A percentile compares a stretch with the other conserved stretches of the same genome.
Conservation (phyloP, 2,113 vertebrate species). For the Rhabdomys dilectus region DNA sequence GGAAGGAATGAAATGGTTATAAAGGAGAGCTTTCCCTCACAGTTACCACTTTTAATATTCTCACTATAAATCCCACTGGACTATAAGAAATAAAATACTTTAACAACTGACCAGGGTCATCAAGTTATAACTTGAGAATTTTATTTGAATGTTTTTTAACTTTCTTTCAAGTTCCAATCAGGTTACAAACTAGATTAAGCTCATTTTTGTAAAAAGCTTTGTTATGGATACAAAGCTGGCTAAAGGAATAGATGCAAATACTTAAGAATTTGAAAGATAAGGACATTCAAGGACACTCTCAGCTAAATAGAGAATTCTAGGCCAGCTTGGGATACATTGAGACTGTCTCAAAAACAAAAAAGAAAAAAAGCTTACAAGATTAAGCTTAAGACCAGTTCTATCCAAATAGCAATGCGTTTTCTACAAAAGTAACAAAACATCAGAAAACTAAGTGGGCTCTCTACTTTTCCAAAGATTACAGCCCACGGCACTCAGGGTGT, state of each 20-base stretch:
- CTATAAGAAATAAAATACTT: neutral
- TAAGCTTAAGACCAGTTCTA: neutral
- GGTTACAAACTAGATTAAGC: neutral
- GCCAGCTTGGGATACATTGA: neutral
- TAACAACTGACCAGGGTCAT: neutral
- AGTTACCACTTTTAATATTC: neutral
- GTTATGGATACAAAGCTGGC: slow-evolving; percentile 32
- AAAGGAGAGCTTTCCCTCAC: neutral
- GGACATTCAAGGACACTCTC: neutral
- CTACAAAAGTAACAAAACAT: neutral
- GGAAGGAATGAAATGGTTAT: fast-evolving
- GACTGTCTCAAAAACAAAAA: neutral
- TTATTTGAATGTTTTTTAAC: neutral
- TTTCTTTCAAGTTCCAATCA: neutral
- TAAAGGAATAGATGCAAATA: slow-evolving; percentile 3
- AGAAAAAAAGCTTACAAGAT: neutral
- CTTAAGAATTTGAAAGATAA: slow-evolving; percentile 8
- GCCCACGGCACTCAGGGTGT: neutral
- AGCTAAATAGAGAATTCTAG: neutral
- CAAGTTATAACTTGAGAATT: neutral
- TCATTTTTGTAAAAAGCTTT: slow-evolving; percentile 6
- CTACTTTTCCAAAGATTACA: neutral
- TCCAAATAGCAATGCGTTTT: neutral
- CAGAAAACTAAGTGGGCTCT: neutral
- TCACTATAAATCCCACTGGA: neutral